Conservation (phyloP, 2,888 invertebrate genomes). For the Rhaphigaster nebulosa region DNA sequence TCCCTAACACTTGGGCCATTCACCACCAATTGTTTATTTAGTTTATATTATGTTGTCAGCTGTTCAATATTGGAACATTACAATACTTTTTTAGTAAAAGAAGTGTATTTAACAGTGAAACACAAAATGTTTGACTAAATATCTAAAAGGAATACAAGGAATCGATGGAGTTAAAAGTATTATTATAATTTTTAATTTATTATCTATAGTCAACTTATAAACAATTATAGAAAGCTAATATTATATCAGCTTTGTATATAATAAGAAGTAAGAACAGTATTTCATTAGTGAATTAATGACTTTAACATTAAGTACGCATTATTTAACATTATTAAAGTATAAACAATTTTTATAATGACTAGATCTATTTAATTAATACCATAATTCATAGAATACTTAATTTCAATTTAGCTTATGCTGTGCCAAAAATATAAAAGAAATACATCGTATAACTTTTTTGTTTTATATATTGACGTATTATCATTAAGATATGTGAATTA, state of each 20-base stretch:
- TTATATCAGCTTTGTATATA: background rate
- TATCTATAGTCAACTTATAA: background rate
- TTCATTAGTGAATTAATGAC: background rate
- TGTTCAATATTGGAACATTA: background rate
- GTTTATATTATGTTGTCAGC: conserved; percentile 12
- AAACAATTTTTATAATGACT: background rate
- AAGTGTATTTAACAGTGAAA: background rate
- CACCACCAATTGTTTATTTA: conserved; percentile 48
- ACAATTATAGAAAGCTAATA: background rate
- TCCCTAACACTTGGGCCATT: conserved; percentile 45
- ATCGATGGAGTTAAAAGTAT: background rate
- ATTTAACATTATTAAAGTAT: background rate
- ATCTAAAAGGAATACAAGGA: background rate
- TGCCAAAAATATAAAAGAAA: background rate
- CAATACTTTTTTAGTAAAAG: background rate
- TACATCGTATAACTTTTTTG: background rate
- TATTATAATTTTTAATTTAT: background rate
- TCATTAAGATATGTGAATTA: background rate
- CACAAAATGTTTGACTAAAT: background rate
- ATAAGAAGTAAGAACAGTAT: background rate
- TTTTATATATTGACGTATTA: background rate
- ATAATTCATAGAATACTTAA: background rate
- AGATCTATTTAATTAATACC: background rate
- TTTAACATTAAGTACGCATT: no score
- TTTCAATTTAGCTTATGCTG: background rate